Evolutionary conservation across 1,140 invertebrate genomes (phyloP).

Genomic region (Bombus breviceps): DNA sequence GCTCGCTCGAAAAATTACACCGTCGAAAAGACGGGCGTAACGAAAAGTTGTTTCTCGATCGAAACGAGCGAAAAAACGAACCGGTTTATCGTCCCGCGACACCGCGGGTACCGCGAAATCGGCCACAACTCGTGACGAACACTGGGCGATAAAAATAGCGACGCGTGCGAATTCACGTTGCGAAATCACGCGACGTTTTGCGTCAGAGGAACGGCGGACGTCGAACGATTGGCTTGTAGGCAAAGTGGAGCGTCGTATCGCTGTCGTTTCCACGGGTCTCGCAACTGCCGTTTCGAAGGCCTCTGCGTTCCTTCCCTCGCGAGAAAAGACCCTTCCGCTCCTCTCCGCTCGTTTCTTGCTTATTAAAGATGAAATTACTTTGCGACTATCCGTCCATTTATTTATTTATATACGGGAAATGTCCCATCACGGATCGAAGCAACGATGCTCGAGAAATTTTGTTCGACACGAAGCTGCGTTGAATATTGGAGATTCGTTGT

Average conservation of each 20-base stretch:
- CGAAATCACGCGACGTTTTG: background rate
- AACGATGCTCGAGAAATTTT: too few species aligned
- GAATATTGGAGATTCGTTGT: too few species aligned
- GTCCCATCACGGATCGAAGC: too few species aligned
- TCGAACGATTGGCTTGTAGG: background rate
- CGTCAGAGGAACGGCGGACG: background rate
- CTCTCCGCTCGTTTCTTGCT: too few species aligned
- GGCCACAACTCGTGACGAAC: background rate
- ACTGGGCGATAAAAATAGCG: background rate
- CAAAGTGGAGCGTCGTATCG: background rate
- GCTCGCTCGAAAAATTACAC: background rate
- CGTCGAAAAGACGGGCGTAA: background rate
- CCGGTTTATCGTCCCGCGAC: background rate
- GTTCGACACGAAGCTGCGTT: too few species aligned
- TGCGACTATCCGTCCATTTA: too few species aligned
- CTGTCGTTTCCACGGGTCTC: too few species aligned
- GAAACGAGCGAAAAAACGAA: background rate
- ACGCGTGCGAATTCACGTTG: constrained; percentile 3
- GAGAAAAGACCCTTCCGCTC: too few species aligned
- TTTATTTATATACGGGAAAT: too few species aligned
- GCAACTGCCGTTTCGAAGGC: too few species aligned
- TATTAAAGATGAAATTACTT: too few species aligned
- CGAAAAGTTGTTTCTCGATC: background rate
- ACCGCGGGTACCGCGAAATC: background rate
- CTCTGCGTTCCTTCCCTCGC: too few species aligned